Base-by-base conservation (phyloP, 2,113 vertebrate genomes). In the Chiloscyllium plagiosum region DNA sequence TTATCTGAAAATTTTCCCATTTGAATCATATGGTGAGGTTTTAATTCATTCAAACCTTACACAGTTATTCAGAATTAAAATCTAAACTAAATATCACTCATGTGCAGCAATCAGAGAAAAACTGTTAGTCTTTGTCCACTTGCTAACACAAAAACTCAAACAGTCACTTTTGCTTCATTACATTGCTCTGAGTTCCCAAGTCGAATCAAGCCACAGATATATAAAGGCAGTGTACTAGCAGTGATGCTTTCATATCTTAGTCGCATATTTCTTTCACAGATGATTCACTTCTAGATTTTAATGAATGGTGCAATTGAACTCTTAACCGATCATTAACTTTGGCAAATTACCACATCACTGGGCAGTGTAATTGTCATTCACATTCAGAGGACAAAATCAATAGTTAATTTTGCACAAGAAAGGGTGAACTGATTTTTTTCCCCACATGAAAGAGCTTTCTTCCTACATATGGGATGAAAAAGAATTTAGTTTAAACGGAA, bases 351-450 rank as follows among this genome's bases (percentile, higher is more conserved):
- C 61, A 93, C 61, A 93, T 93, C 89, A 93, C 33, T 93, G 61
- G 61, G 33, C 61, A n/a, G 61, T 93, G 89, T 22, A 66, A 93
- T 93, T 93, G 89, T 93, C 89, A 93, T 42, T 93, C 61, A 22
- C 89, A 93, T 61, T 93, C 61, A 93, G 89, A 93, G 89, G 37
- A 68, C 56, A 92, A 93, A 93, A 93, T 68, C 89, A 93, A 93
- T 93, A 93, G 61, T 68, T 65, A 66, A 93, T 93, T 93, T 93
- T 93, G 89, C 89, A 92, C 89, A 7, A 37, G 33, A 65, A 66
- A 66, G 89, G 61, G n/a, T 93, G 61, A 42, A 68, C n/a, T 93
- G n/a, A 42, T 66, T 68, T 93, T 93, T 42, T 80, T 15, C 37
- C 56, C 89, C n/a, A 66, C 89, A 93, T 37, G 61, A 90, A 65